Evolutionary conservation across 2,888 invertebrate species (phyloP).

Genomic region (Seira sanloemensis): DNA sequence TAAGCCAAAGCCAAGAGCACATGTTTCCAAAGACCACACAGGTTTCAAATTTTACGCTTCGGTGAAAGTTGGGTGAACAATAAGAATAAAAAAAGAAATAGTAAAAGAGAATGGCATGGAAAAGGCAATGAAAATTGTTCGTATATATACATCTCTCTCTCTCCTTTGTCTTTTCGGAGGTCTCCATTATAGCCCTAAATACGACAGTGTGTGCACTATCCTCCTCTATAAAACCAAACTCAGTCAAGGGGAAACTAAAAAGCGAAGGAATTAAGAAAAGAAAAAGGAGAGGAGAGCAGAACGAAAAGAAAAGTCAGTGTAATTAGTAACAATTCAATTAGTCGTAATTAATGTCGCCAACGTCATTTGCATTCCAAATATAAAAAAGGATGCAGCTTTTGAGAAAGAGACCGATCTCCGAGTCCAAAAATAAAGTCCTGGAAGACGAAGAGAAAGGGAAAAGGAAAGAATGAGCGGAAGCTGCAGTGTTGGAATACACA

Average conservation of each 20-base stretch:
- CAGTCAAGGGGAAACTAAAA: slow-evolving; percentile 61
- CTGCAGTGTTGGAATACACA: slow-evolving; percentile 24
- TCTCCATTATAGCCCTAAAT: no score
- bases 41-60: slow-evolving; percentile 65
- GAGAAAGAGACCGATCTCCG: not conserved
- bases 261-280: slow-evolving; percentile 49
- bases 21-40: slow-evolving; percentile 62
- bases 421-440: not conserved
- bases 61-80: slow-evolving; percentile 49
- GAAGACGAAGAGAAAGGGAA: not conserved
- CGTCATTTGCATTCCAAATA: slow-evolving; percentile 73
- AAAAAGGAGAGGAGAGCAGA: slow-evolving; percentile 65
- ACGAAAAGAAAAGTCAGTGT: slow-evolving; percentile 73
- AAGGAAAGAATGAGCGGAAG: slow-evolving; percentile 45
- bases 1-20: slow-evolving; percentile 38
- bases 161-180: not conserved
- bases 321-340: slow-evolving; percentile 74
- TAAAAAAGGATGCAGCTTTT: slow-evolving; percentile 50
- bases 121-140: slow-evolving; percentile 36
- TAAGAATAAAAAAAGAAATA: slow-evolving; percentile 25
- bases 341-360: slow-evolving; percentile 74
- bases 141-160: not conserved
- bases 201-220: no score
- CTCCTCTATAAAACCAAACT: slow-evolving; percentile 36
- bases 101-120: slow-evolving; percentile 21